A percentile compares a stretch with the other conserved stretches of the same genome.
These are phyloP conservation scores for Entomyzon cyanotis DNA, from an alignment of 2,113 vertebrate genomes.

Conservation along the genomic window DNA sequence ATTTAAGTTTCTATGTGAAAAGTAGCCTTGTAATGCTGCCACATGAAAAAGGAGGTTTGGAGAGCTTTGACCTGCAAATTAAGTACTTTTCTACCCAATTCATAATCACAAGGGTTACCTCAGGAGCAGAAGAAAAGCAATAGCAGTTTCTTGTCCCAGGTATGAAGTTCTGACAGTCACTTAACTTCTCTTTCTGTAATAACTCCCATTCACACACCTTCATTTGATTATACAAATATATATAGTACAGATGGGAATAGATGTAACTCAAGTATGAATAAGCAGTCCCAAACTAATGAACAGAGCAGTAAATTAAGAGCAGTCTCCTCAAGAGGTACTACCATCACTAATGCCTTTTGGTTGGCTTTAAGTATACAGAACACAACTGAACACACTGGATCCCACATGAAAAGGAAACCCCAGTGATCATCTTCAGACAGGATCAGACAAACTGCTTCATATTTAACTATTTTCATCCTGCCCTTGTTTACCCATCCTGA, in stretches of 20 bases:
- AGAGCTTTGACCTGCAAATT: neutral
- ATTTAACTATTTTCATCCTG: neutral
- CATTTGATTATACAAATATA: neutral
- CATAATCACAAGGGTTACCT: neutral
- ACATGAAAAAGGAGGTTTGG: neutral
- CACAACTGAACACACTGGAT: neutral
- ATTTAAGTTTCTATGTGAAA: slow-evolving; percentile 35
- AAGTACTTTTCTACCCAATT: neutral
- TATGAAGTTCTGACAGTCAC: neutral
- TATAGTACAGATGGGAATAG: neutral
- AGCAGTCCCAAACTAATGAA: neutral
- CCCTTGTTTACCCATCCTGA: neutral
- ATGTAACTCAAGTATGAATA: neutral
- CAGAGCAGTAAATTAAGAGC: neutral
- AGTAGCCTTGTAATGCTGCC: neutral
- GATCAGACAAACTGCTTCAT: neutral
- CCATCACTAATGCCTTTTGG: neutral
- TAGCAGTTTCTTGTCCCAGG: neutral
- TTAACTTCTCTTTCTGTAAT: neutral
- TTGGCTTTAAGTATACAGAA: neutral
- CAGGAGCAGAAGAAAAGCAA: neutral
- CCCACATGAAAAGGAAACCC: neutral
- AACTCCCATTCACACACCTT: neutral
- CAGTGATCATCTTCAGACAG: neutral
- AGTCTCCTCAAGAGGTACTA: neutral